A percentile compares a stretch with the other conserved stretches of the same genome.
Conservation (phyloP, 2,113 vertebrate genomes). For the Gymnocephalus cernua region DNA sequence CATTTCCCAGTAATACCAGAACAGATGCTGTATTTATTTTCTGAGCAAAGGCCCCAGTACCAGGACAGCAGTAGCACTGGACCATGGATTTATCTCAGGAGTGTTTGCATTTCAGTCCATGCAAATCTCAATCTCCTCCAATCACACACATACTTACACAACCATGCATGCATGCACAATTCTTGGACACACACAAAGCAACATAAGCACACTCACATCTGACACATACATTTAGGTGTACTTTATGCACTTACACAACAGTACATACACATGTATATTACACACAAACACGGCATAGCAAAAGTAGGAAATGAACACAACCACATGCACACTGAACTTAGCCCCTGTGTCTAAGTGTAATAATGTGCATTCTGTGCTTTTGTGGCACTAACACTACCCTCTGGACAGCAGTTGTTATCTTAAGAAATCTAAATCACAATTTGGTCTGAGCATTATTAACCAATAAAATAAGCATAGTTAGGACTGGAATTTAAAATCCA, state of each 20-base stretch:
- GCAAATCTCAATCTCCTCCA: constrained; percentile 50
- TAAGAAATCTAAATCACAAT: constrained; percentile 5
- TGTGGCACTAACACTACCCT: not conserved
- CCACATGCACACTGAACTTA: not conserved
- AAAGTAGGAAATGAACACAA: not conserved
- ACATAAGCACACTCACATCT: not conserved
- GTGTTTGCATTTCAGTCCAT: constrained; percentile 53
- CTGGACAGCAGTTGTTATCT: not conserved
- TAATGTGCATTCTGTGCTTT: not conserved
- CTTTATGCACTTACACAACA: not conserved
- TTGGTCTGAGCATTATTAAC: not conserved
- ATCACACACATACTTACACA: constrained; percentile 40
- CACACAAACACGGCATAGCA: not conserved
- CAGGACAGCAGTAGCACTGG: constrained; percentile 62
- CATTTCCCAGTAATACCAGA: constrained; percentile 66
- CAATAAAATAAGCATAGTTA: not conserved
- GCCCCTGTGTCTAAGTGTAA: not conserved
- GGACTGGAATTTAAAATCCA: not conserved
- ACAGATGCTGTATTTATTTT: constrained; percentile 62
- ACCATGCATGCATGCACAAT: constrained; percentile 37
- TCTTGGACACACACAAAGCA: constrained; percentile 11
- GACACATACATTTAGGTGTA: constrained; percentile 4
- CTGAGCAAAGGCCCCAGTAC: constrained; percentile 48
- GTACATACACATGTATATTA: not conserved
- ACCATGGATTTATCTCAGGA: constrained; percentile 56